These are phyloP conservation scores for Baryphthengus martii DNA, from an alignment of 2,113 vertebrate species.

Conservation along the genomic window DNA sequence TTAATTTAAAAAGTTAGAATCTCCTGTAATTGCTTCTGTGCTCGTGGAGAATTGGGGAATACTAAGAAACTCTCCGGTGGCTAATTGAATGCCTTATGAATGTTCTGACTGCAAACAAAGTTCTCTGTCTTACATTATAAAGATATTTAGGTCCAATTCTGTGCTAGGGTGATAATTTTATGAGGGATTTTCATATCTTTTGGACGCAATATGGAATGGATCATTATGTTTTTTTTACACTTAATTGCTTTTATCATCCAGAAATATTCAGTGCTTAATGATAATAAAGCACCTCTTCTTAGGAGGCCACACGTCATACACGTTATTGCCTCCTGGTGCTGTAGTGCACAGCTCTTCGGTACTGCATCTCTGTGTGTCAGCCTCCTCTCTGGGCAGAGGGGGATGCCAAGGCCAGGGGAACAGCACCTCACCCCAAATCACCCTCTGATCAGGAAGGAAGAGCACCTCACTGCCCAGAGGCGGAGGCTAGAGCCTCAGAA, in stretches of 20 bases:
- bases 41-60: neutral
- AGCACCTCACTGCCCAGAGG: neutral
- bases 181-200: slow-evolving; percentile 43
- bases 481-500: neutral
- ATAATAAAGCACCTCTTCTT: slow-evolving; percentile 18
- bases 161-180: slow-evolving; percentile 36
- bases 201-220: slow-evolving; percentile 6
- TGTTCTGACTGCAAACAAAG: slow-evolving; percentile 19
- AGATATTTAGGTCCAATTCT: slow-evolving; percentile 48
- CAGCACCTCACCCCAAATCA: neutral
- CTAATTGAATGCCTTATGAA: slow-evolving; percentile 23
- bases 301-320: slow-evolving; percentile 5
- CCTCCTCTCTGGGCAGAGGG: neutral
- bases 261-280: slow-evolving; percentile 23
- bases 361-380: neutral
- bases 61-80: neutral
- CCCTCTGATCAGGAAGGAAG: neutral
- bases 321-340: neutral
- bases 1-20: slow-evolving; percentile 31
- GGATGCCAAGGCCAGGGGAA: neutral
- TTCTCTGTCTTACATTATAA: slow-evolving; percentile 34
- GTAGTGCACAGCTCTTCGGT: fast-evolving
- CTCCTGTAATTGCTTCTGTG: slow-evolving; percentile 31
- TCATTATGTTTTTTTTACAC: slow-evolving; percentile 55
- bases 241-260: slow-evolving; percentile 60